phyloP scores from a whole-genome alignment of 2,888 invertebrate genomes.

The Stegophylla sp. region DNA sequence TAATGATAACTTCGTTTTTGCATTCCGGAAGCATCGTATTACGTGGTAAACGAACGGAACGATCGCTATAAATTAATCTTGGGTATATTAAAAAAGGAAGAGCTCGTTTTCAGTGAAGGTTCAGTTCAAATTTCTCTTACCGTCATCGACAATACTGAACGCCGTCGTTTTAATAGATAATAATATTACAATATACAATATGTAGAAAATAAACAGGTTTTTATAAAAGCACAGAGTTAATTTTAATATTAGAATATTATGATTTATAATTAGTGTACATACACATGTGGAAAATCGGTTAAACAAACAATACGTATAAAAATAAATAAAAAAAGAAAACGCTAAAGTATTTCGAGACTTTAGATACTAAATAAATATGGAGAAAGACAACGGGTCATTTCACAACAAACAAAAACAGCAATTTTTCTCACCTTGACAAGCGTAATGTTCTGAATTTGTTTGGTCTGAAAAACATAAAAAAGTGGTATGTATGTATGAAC shows the following conservation, averaged over 20 bases:
- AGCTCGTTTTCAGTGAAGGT: slow-evolving; percentile 32
- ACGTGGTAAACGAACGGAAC: background rate
- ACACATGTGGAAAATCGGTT: background rate
- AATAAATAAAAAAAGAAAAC: background rate
- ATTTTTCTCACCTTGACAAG: slow-evolving; percentile 32
- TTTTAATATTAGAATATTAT: no score
- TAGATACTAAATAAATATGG: background rate
- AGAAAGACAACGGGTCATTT: background rate
- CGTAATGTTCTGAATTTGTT: slow-evolving; percentile 30
- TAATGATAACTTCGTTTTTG: background rate
- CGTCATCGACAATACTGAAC: background rate
- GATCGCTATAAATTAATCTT: slow-evolving; percentile 31
- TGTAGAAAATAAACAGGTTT: no score
- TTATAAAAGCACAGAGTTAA: no score
- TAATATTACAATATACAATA: no score
- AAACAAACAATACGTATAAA: background rate
- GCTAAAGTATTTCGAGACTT: background rate
- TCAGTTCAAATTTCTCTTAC: slow-evolving; percentile 12
- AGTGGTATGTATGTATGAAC: background rate
- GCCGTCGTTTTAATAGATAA: no score
- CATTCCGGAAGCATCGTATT: background rate
- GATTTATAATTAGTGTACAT: no score
- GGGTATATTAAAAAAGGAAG: background rate
- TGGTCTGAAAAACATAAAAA: background rate
- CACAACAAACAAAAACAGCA: slow-evolving; percentile 22